Evolutionary conservation across 2,113 vertebrate genomes (phyloP).

Genomic region (Charadrius vociferus): DNA sequence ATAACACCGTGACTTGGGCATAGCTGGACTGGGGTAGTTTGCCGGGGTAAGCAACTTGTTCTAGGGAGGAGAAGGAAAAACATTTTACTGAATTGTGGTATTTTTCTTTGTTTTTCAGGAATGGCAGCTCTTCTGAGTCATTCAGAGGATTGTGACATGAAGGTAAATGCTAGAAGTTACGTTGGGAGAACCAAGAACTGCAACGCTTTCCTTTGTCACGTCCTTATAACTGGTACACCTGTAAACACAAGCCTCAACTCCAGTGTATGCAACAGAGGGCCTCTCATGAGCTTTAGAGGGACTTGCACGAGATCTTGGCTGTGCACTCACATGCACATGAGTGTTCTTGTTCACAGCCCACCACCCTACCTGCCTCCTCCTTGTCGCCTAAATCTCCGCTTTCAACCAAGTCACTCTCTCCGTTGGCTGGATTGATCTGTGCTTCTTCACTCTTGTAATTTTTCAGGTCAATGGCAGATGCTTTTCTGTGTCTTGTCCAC

Average conservation of each 20-base stretch:
- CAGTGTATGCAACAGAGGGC: not conserved
- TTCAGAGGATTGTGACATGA: not conserved
- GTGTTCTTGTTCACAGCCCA: not conserved
- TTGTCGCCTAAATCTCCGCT: accelerated
- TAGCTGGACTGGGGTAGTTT: not conserved
- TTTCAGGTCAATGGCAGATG: conserved; percentile 45
- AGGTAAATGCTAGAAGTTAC: not conserved
- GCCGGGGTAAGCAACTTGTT: not conserved
- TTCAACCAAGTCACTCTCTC: not conserved
- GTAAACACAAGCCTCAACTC: not conserved
- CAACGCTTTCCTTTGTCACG: not conserved
- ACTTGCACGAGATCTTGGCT: not conserved
- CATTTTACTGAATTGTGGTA: not conserved
- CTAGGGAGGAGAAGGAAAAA: not conserved
- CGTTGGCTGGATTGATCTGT: not conserved
- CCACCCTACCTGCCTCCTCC: conserved; percentile 18
- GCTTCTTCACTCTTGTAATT: not conserved
- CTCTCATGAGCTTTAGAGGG: not conserved
- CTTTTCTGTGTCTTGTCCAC: conserved; percentile 85
- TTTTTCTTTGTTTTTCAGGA: not conserved
- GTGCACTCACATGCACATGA: too few species aligned
- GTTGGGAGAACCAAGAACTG: not conserved
- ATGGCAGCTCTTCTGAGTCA: not conserved
- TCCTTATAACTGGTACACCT: accelerated
- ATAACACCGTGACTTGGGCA: not conserved